Conservation (phyloP, 2,888 invertebrate species). For the Luperina nickerlii region DNA sequence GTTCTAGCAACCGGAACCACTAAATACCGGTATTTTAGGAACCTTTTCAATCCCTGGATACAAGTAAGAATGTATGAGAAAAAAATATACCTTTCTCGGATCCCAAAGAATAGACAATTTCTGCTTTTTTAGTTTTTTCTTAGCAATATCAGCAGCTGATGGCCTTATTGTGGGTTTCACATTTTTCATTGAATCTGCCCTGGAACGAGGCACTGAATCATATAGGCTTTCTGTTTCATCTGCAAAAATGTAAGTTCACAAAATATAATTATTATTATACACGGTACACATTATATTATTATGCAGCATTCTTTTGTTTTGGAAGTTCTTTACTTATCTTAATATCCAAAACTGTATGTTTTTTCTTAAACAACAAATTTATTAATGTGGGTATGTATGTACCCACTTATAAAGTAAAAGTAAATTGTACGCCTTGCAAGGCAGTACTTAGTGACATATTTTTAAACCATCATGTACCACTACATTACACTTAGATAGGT, state of each 20-base stretch:
- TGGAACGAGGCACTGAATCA: neutral
- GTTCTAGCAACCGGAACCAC: no score
- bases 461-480: no score
- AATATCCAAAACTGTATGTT: neutral
- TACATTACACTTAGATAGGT: no score
- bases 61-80: neutral
- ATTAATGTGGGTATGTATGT: no score
- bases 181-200: neutral
- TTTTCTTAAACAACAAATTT: neutral
- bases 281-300: neutral
- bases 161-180: neutral
- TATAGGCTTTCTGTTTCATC: slow-evolving; percentile 10
- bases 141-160: neutral
- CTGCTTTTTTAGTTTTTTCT: slow-evolving; percentile 8
- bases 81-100: neutral
- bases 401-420: no score
- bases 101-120: neutral
- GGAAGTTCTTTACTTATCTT: neutral
- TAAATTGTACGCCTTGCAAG: no score
- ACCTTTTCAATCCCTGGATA: no score
- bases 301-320: neutral
- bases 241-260: slow-evolving; percentile 11
- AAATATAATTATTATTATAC: neutral
- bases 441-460: no score
- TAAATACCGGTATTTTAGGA: no score